A percentile compares a stretch with the other conserved stretches of the same genome.
These are phyloP conservation scores for Pogonocichla stellata DNA, from an alignment of 2,113 vertebrate species.

Conservation along the genomic window DNA sequence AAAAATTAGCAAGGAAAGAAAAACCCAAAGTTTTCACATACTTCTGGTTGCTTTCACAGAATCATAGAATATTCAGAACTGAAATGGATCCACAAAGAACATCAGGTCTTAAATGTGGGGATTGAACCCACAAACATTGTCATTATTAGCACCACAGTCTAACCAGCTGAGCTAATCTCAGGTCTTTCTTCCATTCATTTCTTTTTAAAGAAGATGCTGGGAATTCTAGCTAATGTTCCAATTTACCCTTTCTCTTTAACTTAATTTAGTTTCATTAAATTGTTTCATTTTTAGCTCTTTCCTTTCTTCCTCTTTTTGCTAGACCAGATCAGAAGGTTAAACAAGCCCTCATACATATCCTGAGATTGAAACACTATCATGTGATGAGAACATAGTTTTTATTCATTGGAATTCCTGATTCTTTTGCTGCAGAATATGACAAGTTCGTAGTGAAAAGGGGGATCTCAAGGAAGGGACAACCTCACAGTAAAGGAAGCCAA, in stretches of 20 bases:
- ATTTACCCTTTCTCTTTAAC: not conserved
- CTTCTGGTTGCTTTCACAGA: not conserved
- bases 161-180: not conserved
- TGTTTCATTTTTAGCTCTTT: not conserved
- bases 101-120: not conserved
- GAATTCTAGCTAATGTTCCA: not conserved
- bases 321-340: not conserved
- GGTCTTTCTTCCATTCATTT: not conserved
- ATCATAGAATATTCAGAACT: not conserved
- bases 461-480: not conserved
- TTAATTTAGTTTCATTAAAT: not conserved
- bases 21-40: not conserved
- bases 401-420: not conserved
- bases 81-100: not conserved
- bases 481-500: not conserved
- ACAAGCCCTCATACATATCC: not conserved
- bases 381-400: not conserved
- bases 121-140: not conserved
- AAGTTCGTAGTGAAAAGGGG: not conserved
- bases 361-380: not conserved
- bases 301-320: not conserved
- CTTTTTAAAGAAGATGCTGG: not conserved
- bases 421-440: not conserved
- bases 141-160: not conserved
- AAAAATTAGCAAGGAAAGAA: not conserved